These are phyloP conservation scores for Hylaea fasciaria DNA, from an alignment of 2,888 invertebrate genomes.

Conservation along the genomic window DNA sequence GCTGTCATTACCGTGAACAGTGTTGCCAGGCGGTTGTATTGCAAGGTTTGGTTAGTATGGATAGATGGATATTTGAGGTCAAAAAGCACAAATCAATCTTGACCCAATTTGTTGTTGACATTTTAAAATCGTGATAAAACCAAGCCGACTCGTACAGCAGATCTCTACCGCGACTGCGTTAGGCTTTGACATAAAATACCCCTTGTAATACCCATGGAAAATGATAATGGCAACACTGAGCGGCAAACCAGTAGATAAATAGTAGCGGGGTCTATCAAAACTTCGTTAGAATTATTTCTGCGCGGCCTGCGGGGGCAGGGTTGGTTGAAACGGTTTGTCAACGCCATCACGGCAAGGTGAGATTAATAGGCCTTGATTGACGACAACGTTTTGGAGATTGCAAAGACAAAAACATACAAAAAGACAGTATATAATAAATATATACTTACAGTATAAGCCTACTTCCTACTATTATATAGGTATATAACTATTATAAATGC, in stretches of 20 bases:
- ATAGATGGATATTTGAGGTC: too few species aligned
- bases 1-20: slow-evolving; percentile 5
- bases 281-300: slow-evolving; percentile 10
- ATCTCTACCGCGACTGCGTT: too few species aligned
- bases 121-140: too few species aligned
- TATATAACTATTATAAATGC: too few species aligned
- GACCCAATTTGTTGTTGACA: too few species aligned
- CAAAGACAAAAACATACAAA: background rate
- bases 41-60: too few species aligned
- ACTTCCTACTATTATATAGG: too few species aligned
- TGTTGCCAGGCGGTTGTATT: background rate
- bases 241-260: background rate
- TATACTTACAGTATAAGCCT: too few species aligned
- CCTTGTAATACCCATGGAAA: background rate
- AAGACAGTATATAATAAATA: too few species aligned
- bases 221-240: background rate
- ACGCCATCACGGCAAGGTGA: slow-evolving; percentile 7
- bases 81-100: too few species aligned
- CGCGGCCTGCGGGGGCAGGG: slow-evolving; percentile 12
- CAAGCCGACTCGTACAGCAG: too few species aligned
- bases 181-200: too few species aligned
- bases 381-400: background rate
- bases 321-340: slow-evolving; percentile 21
- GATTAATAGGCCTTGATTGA: slow-evolving; percentile 11
- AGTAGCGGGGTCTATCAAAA: slow-evolving; percentile 13